phyloP scores from a whole-genome alignment of 2,888 invertebrate genomes.

The Hybos culiciformis region DNA sequence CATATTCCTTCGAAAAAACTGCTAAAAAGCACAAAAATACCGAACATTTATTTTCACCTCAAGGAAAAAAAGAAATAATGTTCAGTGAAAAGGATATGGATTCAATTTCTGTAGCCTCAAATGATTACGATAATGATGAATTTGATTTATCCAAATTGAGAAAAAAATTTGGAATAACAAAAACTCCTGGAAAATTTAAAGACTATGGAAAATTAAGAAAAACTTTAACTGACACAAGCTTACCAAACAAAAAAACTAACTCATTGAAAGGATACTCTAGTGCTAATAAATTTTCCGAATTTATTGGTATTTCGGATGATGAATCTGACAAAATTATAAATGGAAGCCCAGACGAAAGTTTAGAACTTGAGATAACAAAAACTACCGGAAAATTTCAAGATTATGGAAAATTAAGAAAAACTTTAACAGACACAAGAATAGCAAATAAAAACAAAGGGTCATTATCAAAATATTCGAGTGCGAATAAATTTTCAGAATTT shows the following conservation, averaged over 20 bases:
- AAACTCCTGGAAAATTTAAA: slow-evolving; percentile 15
- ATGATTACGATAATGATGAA: not conserved
- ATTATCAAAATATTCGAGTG: slow-evolving; percentile 14
- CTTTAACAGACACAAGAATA: slow-evolving; percentile 25
- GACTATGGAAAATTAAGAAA: slow-evolving; percentile 9
- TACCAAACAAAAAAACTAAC: slow-evolving; percentile 4
- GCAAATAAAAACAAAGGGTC: not conserved
- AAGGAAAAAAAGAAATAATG: no score
- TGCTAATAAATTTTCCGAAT: slow-evolving; percentile 14
- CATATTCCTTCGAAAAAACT: no score
- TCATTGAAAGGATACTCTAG: slow-evolving; percentile 15
- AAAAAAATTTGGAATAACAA: slow-evolving; percentile 25
- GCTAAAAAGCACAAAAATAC: no score
- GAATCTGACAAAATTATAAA: slow-evolving; percentile 28
- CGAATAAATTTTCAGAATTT: slow-evolving; percentile 15
- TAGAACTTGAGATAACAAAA: slow-evolving; percentile 16
- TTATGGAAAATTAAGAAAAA: slow-evolving; percentile 13
- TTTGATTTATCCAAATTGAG: slow-evolving; percentile 11
- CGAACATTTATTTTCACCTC: no score
- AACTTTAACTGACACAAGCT: slow-evolving; percentile 21
- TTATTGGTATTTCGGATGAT: slow-evolving; percentile 20
- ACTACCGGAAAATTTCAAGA: slow-evolving; percentile 16
- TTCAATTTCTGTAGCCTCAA: no score
- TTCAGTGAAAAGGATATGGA: no score
- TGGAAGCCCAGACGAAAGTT: slow-evolving; percentile 13